Base-by-base conservation (phyloP, 2,113 vertebrate genomes). In the Corythornis madagascariensis region DNA sequence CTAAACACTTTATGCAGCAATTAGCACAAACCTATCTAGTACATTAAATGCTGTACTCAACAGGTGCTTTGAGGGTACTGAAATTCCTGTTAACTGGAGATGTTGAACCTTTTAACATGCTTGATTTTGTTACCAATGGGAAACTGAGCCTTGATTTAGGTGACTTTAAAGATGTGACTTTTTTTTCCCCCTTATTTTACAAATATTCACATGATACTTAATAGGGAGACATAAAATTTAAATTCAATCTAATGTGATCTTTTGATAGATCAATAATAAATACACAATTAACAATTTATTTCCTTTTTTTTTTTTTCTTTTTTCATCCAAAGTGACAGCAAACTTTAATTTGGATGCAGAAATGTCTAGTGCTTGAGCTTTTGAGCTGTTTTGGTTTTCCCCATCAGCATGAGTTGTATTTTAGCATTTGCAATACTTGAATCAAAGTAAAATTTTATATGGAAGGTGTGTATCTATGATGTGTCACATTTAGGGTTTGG, bases 381-480 rank as follows among this genome's bases (percentile, higher is more conserved):
- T 93, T 93, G 35, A 16, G 86, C 81, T 90, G 52, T 72, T 91
- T 56, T 42, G 15, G 1, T 48, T 88, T 80, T 63, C 16, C 22
- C 28, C 45, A 90, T 83, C 42, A 83, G 35, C 45, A 87, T 85
- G 31, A 78, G 6, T 48, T 79, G 16, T 77, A 65, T 69, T 92
- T 93, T 69, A 55, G 66, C 50, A 33, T 84, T 85, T 79, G n/a
- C 26, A 76, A 91, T 77, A 94, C 43, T 75, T 2, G 2, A 93
- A 90, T 96, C 88, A 92, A 92, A 88, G 61, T 67, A 70, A 70
- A 45, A 35, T 95, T 96, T 56, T 88, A 40, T 81, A 31, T 66
- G 76, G 93, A 90, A 86, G 73, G 55, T 81, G 22, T 89, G 21
- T 64, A 45, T 55, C 33, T 77, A 20, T 0, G 0, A 14, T 45